Percentiles rank a stretch among this genome's conserved stretches.
Evolutionary conservation across 2,113 vertebrate species (phyloP).

Genomic region (Ochotona princeps): DNA sequence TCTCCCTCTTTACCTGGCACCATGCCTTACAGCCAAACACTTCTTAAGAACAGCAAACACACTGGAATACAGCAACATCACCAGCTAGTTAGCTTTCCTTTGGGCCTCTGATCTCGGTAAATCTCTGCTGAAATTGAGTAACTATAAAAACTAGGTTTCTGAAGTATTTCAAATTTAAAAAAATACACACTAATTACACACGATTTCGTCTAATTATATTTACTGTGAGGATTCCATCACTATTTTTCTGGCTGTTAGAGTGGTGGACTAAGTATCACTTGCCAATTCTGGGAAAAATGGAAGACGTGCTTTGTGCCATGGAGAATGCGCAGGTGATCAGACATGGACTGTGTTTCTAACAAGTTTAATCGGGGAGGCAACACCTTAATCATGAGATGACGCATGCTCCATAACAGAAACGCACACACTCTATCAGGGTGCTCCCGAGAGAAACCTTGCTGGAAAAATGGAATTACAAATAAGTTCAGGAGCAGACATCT

Average conservation of each 20-base stretch:
- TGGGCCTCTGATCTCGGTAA: background rate
- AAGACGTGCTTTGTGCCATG: background rate
- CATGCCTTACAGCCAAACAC: too few species aligned
- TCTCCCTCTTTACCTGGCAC: too few species aligned
- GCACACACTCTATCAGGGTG: too few species aligned
- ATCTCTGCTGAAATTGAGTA: background rate
- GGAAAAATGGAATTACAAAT: too few species aligned
- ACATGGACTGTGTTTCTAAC: background rate
- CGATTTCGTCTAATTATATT: constrained; percentile 37
- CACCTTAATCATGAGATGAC: background rate
- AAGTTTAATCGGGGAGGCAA: background rate
- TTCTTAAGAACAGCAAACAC: background rate
- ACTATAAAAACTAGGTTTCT: background rate
- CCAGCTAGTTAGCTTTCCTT: too few species aligned
- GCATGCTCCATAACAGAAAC: background rate
- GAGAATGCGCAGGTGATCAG: background rate
- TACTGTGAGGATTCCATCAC: constrained; percentile 11
- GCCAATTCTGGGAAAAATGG: background rate
- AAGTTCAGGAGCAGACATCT: too few species aligned
- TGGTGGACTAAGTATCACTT: background rate
- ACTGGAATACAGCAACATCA: background rate
- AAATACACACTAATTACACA: constrained; percentile 6
- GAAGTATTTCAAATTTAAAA: constrained; percentile 6
- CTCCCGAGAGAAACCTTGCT: too few species aligned
- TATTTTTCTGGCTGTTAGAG: constrained; percentile 52